Evolutionary conservation across 2,113 vertebrate species (phyloP).

Genomic region (Orcinus orca): DNA sequence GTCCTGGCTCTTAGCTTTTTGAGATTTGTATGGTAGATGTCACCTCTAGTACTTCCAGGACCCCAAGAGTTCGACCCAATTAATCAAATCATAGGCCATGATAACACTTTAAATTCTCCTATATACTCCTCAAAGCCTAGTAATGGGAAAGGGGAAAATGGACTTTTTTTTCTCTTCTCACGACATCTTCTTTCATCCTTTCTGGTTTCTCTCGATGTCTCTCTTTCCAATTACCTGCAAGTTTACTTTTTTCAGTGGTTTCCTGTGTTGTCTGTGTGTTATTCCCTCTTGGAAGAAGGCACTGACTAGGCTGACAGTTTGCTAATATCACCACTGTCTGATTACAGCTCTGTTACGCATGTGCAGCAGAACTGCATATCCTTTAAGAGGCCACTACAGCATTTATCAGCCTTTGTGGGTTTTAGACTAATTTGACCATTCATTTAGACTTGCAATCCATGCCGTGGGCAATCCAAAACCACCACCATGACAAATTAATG

Average conservation of each 20-base stretch:
- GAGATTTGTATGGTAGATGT: neutral
- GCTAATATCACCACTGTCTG: neutral
- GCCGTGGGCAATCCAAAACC: neutral
- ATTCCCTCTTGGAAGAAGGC: conserved; percentile 29
- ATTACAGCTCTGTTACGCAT: neutral
- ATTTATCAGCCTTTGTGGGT: neutral
- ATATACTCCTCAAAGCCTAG: neutral
- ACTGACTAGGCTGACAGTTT: neutral
- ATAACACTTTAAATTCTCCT: neutral
- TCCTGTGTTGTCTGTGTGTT: neutral
- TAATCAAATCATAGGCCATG: neutral
- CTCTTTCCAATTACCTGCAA: neutral
- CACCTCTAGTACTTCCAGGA: neutral
- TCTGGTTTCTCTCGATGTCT: neutral
- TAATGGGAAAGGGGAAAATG: neutral
- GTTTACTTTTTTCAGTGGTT: neutral
- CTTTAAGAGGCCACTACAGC: neutral
- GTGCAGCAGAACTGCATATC: neutral
- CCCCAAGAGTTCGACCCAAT: neutral
- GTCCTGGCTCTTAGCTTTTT: neutral
- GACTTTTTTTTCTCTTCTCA: neutral
- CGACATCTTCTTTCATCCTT: neutral
- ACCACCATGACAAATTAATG: neutral
- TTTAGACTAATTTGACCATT: conserved; percentile 35
- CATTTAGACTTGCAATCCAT: conserved; percentile 44